Conservation (phyloP, 2,797 vertebrate species). For the Taenioides sp. region DNA sequence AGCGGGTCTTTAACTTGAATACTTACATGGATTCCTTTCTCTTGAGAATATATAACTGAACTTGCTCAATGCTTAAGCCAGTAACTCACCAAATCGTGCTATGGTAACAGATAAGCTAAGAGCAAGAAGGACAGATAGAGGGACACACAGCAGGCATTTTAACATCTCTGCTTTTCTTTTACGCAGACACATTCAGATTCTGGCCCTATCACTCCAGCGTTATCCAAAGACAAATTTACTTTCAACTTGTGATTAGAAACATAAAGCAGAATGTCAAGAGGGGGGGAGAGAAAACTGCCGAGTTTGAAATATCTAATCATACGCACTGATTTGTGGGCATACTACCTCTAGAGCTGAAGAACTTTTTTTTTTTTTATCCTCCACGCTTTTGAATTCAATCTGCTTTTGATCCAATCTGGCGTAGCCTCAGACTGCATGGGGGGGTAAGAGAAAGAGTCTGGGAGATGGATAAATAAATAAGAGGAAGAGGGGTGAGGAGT, state of each 20-base stretch:
- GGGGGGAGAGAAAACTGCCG: slow-evolving; percentile 27
- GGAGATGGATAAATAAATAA: slow-evolving; percentile 52
- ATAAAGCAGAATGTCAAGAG: slow-evolving; percentile 52
- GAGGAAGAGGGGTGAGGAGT: slow-evolving; percentile 44
- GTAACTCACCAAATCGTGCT: slow-evolving; percentile 55
- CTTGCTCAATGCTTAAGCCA: slow-evolving; percentile 22
- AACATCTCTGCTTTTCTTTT: slow-evolving; percentile 60
- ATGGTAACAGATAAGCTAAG: slow-evolving; percentile 24
- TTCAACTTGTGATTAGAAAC: slow-evolving; percentile 65
- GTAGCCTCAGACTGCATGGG: slow-evolving; percentile 30
- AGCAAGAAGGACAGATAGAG: slow-evolving; percentile 25
- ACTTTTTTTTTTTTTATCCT: slow-evolving; percentile 5
- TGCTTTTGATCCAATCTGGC: slow-evolving; percentile 57
- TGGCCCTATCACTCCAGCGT: slow-evolving; percentile 51
- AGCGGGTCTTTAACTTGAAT: not conserved
- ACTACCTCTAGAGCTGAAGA: slow-evolving; percentile 27
- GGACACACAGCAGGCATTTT: slow-evolving; percentile 68
- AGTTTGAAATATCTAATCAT: slow-evolving; percentile 51
- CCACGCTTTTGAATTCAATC: slow-evolving; percentile 18
- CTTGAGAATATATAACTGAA: not conserved
- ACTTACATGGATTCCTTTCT: not conserved
- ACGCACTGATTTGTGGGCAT: slow-evolving; percentile 4
- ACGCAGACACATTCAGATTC: slow-evolving; percentile 70
- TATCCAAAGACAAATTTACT: slow-evolving; percentile 64
- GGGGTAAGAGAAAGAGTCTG: slow-evolving; percentile 15